Percentiles rank a stretch among this genome's conserved stretches.
Conservation (phyloP, 2,888 invertebrate genomes). For the Brachylomia viminalis region DNA sequence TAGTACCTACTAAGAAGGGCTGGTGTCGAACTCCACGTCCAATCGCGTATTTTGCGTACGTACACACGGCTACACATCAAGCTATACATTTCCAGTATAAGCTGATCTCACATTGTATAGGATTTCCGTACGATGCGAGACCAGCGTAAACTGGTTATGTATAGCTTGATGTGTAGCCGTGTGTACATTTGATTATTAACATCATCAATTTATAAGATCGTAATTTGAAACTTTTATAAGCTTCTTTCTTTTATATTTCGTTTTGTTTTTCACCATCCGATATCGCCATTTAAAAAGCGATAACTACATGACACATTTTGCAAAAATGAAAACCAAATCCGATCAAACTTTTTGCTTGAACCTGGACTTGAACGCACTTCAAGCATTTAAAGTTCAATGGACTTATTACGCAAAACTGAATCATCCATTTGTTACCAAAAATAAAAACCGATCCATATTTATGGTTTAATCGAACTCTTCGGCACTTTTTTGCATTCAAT, state of each 20-base stretch:
- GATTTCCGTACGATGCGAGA: too few species aligned
- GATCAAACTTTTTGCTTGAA: neutral
- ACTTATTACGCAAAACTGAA: constrained; percentile 10
- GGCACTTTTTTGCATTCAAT: constrained; percentile 42
- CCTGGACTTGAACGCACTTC: neutral
- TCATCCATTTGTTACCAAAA: neutral
- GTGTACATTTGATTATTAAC: too few species aligned
- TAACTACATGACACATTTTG: neutral
- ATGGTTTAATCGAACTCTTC: constrained; percentile 38
- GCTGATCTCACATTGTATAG: too few species aligned
- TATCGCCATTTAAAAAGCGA: neutral
- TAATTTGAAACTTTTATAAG: neutral
- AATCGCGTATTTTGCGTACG: too few species aligned
- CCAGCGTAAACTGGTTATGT: too few species aligned
- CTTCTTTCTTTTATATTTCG: neutral
- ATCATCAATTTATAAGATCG: neutral
- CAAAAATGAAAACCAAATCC: neutral
- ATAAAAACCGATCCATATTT: constrained; percentile 23
- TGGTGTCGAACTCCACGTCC: too few species aligned
- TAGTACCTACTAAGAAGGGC: too few species aligned
- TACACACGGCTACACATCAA: too few species aligned
- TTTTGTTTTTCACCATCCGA: neutral
- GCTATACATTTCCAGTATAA: too few species aligned
- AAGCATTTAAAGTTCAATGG: constrained; percentile 25
- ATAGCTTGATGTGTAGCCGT: too few species aligned